phyloP scores from a whole-genome alignment of 2,113 vertebrate species.

The Paralichthys olivaceus region DNA sequence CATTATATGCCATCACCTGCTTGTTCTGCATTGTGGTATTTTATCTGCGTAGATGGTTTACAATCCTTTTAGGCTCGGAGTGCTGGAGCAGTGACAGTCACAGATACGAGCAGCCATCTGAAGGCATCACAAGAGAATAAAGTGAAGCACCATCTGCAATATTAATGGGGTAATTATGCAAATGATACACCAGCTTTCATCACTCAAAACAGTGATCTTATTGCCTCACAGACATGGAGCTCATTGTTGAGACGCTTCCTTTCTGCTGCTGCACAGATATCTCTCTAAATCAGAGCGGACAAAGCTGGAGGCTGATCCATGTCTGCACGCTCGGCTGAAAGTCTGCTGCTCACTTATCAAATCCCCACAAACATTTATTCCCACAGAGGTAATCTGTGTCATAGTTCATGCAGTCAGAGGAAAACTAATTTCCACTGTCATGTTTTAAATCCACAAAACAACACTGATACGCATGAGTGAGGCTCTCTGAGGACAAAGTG shows the following conservation, averaged over 20 bases:
- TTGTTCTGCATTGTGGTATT: conserved; percentile 16
- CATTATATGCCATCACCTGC: conserved; percentile 26
- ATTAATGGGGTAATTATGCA: conserved; percentile 57
- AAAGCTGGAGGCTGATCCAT: background rate
- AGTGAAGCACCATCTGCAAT: conserved; percentile 33
- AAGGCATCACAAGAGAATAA: conserved; percentile 34
- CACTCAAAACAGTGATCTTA: conserved; percentile 25
- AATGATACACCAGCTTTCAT: conserved; percentile 46
- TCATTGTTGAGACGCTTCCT: conserved; percentile 27
- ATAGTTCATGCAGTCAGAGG: conserved; percentile 29
- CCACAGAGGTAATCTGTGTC: conserved; percentile 11
- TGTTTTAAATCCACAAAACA: conserved; percentile 28
- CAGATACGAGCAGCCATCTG: conserved; percentile 20
- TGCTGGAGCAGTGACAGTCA: conserved; percentile 9
- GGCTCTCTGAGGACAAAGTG: background rate
- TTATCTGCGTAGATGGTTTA: conserved; percentile 22
- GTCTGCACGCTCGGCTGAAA: conserved; percentile 12
- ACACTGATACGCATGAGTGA: background rate
- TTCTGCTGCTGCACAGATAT: conserved; percentile 40
- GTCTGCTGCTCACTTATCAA: conserved; percentile 32
- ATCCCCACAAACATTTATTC: background rate
- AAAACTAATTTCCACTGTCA: conserved; percentile 15
- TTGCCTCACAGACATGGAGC: conserved; percentile 19
- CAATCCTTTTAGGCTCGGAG: conserved; percentile 12
- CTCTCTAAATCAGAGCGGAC: conserved; percentile 19